These are phyloP conservation scores for Pogona vitticeps DNA, from an alignment of 2,113 vertebrate genomes.

Conservation along the genomic window DNA sequence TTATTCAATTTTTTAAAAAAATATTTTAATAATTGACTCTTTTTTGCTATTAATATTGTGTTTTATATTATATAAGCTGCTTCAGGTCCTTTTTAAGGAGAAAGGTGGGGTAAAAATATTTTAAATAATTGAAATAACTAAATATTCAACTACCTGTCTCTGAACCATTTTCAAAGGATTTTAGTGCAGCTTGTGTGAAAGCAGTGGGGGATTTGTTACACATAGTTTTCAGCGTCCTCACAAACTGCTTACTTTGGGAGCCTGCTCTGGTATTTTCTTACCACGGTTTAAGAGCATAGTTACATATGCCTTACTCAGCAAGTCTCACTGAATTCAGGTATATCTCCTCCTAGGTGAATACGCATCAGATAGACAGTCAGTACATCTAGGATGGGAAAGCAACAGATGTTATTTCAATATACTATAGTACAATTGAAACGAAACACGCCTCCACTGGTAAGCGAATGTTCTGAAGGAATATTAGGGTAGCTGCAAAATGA, in stretches of 20 bases:
- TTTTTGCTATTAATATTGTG: no score
- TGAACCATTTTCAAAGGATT: no score
- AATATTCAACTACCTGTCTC: no score
- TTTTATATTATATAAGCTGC: no score
- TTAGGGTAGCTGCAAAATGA: conserved; percentile 17
- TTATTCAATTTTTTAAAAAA: no score
- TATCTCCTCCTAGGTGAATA: background rate
- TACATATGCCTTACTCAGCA: background rate
- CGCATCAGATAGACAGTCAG: background rate
- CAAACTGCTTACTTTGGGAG: background rate
- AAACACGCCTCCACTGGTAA: background rate
- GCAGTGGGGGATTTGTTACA: background rate
- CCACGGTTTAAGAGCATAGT: background rate
- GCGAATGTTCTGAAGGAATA: conserved; percentile 21
- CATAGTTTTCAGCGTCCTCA: background rate
- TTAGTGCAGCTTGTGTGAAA: no score
- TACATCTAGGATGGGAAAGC: background rate
- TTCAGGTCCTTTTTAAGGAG: no score
- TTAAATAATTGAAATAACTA: no score
- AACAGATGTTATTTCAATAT: background rate
- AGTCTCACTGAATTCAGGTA: background rate
- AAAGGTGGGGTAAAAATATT: no score
- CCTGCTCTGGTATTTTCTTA: background rate
- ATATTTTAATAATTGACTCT: no score
- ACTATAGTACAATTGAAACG: background rate